These are phyloP conservation scores for Argyresthia goedartella DNA, from an alignment of 2,888 invertebrate genomes.

Conservation along the genomic window DNA sequence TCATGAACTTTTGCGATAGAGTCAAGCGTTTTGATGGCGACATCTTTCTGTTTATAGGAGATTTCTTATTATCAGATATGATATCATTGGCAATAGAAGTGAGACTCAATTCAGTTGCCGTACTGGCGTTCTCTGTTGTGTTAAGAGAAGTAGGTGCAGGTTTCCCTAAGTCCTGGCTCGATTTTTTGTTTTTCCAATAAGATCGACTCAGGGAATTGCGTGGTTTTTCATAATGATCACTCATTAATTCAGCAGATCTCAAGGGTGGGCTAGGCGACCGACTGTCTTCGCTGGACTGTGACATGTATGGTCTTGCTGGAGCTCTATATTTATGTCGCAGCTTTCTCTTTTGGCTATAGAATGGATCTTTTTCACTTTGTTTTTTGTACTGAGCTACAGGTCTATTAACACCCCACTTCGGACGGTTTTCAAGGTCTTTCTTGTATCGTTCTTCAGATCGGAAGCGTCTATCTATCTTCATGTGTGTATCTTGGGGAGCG, in stretches of 20 bases:
- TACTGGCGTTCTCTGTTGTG: constrained; percentile 34
- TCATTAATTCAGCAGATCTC: constrained; percentile 39
- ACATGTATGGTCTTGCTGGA: constrained; percentile 66
- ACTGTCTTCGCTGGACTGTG: constrained; percentile 76
- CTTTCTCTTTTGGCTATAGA: constrained; percentile 80
- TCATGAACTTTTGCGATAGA: constrained; percentile 64
- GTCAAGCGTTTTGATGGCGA: constrained; percentile 50
- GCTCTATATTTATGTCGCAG: constrained; percentile 75
- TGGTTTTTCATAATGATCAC: constrained; percentile 46
- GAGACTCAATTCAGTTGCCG: constrained; percentile 59
- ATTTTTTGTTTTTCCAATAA: constrained; percentile 60
- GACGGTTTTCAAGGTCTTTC: constrained; percentile 74
- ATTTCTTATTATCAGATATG: constrained; percentile 37
- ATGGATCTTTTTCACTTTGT: constrained; percentile 91
- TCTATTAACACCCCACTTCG: constrained; percentile 82
- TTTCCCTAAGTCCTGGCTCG: constrained; percentile 53
- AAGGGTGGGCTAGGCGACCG: constrained; percentile 68
- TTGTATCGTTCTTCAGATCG: constrained; percentile 67
- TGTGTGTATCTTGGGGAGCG: constrained; percentile 57
- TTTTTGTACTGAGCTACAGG: constrained; percentile 88
- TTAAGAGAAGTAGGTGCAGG: constrained; percentile 31
- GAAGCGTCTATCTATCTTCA: constrained; percentile 65
- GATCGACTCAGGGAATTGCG: constrained; percentile 63
- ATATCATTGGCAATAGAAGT: neutral
- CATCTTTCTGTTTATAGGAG: constrained; percentile 30